Percentiles rank a stretch among this genome's conserved stretches.
Conservation (phyloP, 2,888 invertebrate genomes). For the Kuschelorhynchus macadamiae region DNA sequence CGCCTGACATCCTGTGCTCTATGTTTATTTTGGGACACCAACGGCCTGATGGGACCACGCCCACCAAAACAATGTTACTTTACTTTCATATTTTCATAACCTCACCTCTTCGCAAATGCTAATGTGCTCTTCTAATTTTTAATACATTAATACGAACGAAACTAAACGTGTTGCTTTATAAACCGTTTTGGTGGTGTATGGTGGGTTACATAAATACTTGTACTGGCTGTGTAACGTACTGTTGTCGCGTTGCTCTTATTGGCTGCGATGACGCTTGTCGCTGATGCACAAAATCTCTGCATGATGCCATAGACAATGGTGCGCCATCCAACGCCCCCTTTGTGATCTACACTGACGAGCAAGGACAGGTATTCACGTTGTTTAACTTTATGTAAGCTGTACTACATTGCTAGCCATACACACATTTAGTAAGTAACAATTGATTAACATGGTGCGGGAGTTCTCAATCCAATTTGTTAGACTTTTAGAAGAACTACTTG, state of each 20-base stretch:
- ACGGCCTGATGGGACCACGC: slow-evolving; percentile 61
- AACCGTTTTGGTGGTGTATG: slow-evolving; percentile 64
- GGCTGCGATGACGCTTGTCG: slow-evolving; percentile 69
- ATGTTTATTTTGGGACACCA: slow-evolving; percentile 52
- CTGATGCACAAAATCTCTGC: slow-evolving; percentile 71
- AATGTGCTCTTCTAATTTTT: slow-evolving; percentile 11
- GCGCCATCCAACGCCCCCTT: slow-evolving; percentile 89
- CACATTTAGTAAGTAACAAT: background rate
- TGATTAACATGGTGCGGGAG: too few species aligned
- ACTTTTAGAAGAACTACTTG: too few species aligned
- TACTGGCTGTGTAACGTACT: slow-evolving; percentile 67
- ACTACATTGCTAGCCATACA: slow-evolving; percentile 55
- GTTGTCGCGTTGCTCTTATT: slow-evolving; percentile 68
- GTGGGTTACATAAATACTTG: slow-evolving; percentile 62
- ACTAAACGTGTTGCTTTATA: slow-evolving; percentile 52
- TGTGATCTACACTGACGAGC: slow-evolving; percentile 96
- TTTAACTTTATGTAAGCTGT: slow-evolving; percentile 67
- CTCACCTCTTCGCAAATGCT: slow-evolving; percentile 23
- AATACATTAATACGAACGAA: slow-evolving; percentile 33
- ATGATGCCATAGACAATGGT: slow-evolving; percentile 73
- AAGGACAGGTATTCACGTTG: slow-evolving; percentile 89
- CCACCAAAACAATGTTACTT: slow-evolving; percentile 62
- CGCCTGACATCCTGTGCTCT: slow-evolving; percentile 42
- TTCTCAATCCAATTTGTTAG: background rate
- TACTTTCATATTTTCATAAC: slow-evolving; percentile 40